Conservation (phyloP, 2,888 invertebrate species). For the Carcina quercana region DNA sequence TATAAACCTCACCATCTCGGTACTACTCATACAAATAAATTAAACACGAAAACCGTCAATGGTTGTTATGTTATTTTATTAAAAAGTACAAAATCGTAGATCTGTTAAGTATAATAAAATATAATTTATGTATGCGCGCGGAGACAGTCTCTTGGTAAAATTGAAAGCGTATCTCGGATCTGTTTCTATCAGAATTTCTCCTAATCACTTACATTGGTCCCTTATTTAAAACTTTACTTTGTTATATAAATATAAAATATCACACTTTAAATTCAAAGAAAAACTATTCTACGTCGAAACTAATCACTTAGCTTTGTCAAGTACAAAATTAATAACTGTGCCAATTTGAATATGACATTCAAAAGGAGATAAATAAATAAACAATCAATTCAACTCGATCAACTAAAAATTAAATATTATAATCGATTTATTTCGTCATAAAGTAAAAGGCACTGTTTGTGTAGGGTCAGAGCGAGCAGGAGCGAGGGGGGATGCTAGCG, state of each 20-base stretch:
- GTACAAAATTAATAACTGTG: conserved; percentile 70
- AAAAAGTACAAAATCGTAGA: conserved; percentile 51
- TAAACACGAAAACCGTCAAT: conserved; percentile 56
- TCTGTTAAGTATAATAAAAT: conserved; percentile 44
- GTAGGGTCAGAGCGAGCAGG: conserved; percentile 39
- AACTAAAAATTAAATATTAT: conserved; percentile 71
- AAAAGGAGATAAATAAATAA: conserved; percentile 71
- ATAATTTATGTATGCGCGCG: conserved; percentile 44
- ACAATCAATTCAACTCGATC: conserved; percentile 67
- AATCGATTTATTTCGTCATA: conserved; percentile 64
- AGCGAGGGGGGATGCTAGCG: conserved; percentile 38
- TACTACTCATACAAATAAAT: conserved; percentile 39
- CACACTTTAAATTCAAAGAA: conserved; percentile 73
- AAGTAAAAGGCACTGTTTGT: conserved; percentile 66
- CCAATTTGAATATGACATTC: conserved; percentile 68
- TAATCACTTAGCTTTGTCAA: conserved; percentile 69
- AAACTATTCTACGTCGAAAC: conserved; percentile 67
- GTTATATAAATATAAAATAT: conserved; percentile 74
- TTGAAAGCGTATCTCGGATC: conserved; percentile 45
- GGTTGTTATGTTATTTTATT: conserved; percentile 59
- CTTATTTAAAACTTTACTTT: conserved; percentile 72
- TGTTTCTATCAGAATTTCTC: conserved; percentile 66
- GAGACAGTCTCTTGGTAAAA: conserved; percentile 56
- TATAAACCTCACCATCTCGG: conserved; percentile 50
- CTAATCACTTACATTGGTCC: conserved; percentile 72